Conservation (phyloP, 2,113 vertebrate genomes). For the Otus sunia region DNA sequence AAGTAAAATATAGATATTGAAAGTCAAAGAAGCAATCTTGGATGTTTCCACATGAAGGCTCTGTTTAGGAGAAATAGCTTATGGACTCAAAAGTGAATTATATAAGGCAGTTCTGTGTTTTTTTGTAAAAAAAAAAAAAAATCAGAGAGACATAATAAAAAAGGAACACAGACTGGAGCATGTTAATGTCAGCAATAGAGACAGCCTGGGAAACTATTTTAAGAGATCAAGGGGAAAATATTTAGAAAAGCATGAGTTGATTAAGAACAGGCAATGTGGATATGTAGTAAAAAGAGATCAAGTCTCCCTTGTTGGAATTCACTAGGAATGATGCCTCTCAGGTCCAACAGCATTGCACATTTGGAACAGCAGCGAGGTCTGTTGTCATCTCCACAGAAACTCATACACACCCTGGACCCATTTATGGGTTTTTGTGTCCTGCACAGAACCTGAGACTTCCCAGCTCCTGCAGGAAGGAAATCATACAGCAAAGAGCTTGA, state of each 20-base stretch:
- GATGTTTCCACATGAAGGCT: neutral
- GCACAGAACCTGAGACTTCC: neutral
- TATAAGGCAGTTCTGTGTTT: neutral
- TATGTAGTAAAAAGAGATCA: constrained; percentile 26
- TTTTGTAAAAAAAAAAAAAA: neutral
- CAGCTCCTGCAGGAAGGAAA: constrained; percentile 9
- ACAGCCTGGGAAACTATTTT: constrained; percentile 56
- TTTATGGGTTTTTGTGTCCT: neutral
- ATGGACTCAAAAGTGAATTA: neutral
- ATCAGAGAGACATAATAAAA: constrained; percentile 18
- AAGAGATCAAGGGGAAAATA: constrained; percentile 35
- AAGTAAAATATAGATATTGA: neutral
- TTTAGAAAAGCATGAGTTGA: constrained; percentile 37
- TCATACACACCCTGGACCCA: neutral
- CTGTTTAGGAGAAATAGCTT: neutral
- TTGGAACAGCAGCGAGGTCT: neutral
- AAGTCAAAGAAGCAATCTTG: neutral
- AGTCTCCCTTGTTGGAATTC: neutral
- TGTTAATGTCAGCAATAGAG: constrained; percentile 29
- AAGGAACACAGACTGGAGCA: constrained; percentile 29
- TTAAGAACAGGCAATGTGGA: constrained; percentile 37
- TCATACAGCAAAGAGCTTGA: neutral
- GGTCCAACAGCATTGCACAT: neutral
- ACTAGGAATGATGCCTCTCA: neutral
- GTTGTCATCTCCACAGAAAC: constrained; percentile 1